These are phyloP conservation scores for Apotomis betuletana DNA, from an alignment of 2,888 invertebrate genomes.

Conservation along the genomic window DNA sequence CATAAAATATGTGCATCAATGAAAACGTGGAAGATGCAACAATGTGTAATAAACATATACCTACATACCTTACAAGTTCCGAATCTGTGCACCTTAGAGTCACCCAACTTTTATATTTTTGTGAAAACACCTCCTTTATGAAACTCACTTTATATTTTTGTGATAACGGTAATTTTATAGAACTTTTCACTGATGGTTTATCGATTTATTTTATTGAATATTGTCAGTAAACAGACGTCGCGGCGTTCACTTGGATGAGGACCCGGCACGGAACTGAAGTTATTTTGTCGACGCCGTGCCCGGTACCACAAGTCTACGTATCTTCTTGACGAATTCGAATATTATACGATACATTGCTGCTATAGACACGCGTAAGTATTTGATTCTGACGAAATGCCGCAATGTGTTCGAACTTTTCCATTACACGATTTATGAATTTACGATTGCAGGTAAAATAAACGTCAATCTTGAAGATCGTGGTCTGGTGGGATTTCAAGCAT, in stretches of 20 bases:
- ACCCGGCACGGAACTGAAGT: slow-evolving; percentile 72
- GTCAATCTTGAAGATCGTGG: slow-evolving; percentile 60
- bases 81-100: slow-evolving; percentile 47
- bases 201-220: slow-evolving; percentile 36
- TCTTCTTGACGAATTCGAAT: slow-evolving; percentile 51
- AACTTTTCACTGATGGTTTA: slow-evolving; percentile 41
- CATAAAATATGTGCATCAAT: neutral
- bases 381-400: slow-evolving; percentile 29
- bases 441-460: slow-evolving; percentile 47
- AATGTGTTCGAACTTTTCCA: slow-evolving; percentile 45
- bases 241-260: slow-evolving; percentile 65
- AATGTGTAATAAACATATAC: slow-evolving; percentile 23
- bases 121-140: slow-evolving; percentile 41
- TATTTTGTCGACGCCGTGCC: slow-evolving; percentile 66
- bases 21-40: slow-evolving; percentile 30
- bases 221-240: slow-evolving; percentile 37
- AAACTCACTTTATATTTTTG: slow-evolving; percentile 35
- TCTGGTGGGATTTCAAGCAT: slow-evolving; percentile 71
- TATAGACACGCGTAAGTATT: slow-evolving; percentile 32
- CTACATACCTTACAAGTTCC: slow-evolving; percentile 51
- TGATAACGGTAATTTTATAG: neutral
- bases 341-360: slow-evolving; percentile 58
- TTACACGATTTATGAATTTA: slow-evolving; percentile 6
- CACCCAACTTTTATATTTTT: slow-evolving; percentile 46
- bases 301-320: slow-evolving; percentile 47